These are phyloP conservation scores for Pharmacophagus antenor DNA, from an alignment of 2,888 invertebrate genomes.

Conservation along the genomic window DNA sequence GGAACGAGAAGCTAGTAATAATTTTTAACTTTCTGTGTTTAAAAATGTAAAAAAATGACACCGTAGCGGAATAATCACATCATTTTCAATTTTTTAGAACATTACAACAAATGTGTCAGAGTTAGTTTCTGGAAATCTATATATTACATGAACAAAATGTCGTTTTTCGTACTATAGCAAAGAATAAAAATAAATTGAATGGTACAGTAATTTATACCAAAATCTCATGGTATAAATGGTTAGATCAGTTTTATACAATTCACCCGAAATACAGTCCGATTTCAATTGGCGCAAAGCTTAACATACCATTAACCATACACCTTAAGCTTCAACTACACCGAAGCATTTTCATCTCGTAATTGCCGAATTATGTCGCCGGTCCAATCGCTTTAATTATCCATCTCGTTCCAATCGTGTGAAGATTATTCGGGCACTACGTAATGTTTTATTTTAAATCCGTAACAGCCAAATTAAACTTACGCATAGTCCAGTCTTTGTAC, in stretches of 20 bases:
- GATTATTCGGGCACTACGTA: constrained; percentile 53
- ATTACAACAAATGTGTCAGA: not conserved
- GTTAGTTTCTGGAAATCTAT: not conserved
- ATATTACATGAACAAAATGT: not conserved
- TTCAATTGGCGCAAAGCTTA: constrained; percentile 19
- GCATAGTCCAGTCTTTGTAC: too few relatives aligned
- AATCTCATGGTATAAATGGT: not conserved
- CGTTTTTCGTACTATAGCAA: not conserved
- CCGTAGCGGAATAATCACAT: too few relatives aligned
- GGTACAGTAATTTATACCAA: not conserved
- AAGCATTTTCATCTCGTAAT: constrained; percentile 55
- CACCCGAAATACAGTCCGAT: not conserved
- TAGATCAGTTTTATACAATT: constrained; percentile 1
- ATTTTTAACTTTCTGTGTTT: not conserved
- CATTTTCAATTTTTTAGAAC: too few relatives aligned
- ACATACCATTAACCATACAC: constrained; percentile 36
- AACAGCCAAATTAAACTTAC: not conserved
- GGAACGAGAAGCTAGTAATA: not conserved
- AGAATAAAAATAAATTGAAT: not conserved
- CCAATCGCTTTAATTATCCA: constrained; percentile 67
- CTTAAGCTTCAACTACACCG: constrained; percentile 52
- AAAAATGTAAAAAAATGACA: too few relatives aligned
- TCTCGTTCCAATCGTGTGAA: constrained; percentile 58
- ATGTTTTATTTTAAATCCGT: constrained; percentile 6
- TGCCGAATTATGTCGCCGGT: constrained; percentile 69